A percentile compares a stretch with the other conserved stretches of the same genome.
Conservation (phyloP, 2,113 vertebrate genomes). For the Deroptyus accipitrinus region DNA sequence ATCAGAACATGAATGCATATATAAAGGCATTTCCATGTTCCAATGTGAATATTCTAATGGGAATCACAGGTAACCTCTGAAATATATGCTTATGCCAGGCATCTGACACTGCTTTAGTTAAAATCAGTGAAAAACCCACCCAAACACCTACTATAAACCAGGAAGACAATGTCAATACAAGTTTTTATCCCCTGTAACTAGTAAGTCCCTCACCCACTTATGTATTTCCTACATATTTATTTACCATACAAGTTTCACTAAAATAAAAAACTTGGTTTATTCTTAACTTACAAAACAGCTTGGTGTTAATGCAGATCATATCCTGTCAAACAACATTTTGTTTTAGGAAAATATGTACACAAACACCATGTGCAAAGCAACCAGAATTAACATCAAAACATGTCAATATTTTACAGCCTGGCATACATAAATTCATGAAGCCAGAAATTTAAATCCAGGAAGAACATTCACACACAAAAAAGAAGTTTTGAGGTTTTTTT, state of each 20-base stretch:
- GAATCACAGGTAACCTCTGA: not conserved
- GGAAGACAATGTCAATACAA: not conserved
- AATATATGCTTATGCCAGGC: not conserved
- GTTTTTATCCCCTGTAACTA: not conserved
- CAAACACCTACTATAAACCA: not conserved
- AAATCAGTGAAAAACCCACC: not conserved
- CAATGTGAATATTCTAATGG: not conserved
- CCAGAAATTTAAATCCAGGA: not conserved
- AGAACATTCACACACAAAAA: not conserved
- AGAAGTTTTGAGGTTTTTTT: not conserved
- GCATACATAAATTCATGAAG: slow-evolving; percentile 23
- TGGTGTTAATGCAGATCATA: not conserved
- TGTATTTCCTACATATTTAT: not conserved
- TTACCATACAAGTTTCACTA: not conserved
- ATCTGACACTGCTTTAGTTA: not conserved
- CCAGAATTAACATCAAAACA: not conserved
- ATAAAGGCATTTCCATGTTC: not conserved
- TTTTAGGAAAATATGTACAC: not conserved
- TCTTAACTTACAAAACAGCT: not conserved
- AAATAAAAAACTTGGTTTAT: not conserved
- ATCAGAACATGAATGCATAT: not conserved
- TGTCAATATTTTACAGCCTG: slow-evolving; percentile 14
- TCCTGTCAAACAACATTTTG: not conserved
- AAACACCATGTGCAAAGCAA: not conserved
- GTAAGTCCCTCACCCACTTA: not conserved